Base-by-base conservation (phyloP, 2,888 invertebrate genomes). In the Dryobotodes eremita region DNA sequence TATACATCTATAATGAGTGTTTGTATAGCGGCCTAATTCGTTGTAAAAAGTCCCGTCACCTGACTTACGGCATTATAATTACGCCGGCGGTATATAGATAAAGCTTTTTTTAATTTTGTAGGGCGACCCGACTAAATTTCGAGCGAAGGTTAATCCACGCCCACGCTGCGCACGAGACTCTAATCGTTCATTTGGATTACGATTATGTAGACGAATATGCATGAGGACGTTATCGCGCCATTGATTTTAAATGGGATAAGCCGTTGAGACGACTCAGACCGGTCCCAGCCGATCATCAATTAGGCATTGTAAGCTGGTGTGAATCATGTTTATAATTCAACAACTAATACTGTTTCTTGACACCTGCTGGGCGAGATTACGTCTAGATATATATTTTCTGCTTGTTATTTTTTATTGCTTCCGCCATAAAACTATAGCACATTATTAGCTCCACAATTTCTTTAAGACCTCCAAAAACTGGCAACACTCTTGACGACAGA, bases 121-220 rank as follows among this genome's bases (percentile, higher is more conserved):
- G 90, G 86, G 89, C 90, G 79, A 86, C 84, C 84, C 85, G 76
- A 66, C 87, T 85, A 86, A 84, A 87, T 90, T 90, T 88, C 89
- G 26, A 88, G 75, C 71, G 92, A 92, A 93, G 92, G 92, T 93
- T 94, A 94, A 95, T 94, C 94, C 93, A 85, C 94, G 92, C 96
- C 96, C 93, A 96, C 95, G 93, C 93, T 87, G 91, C 89, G 91
- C 91, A 89, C 92, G 87, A 84, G 92, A 90, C 92, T 90, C 92
- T 96, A 96, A 96, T 96, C 96, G 94, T 92, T 95, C 95, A 95
- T 95, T 95, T 92, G 93, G 93, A 94, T 95, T 95, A 95, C 92
- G 92, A 94, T 95, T 95, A 94, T 92, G 90, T 92, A 91, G 91
- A 94, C 92, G 94, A 95, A 95, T 95, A 95, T 94, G 93, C 93